Base-by-base conservation (phyloP, 2,888 invertebrate species). In the Microctonus hyperodae region DNA sequence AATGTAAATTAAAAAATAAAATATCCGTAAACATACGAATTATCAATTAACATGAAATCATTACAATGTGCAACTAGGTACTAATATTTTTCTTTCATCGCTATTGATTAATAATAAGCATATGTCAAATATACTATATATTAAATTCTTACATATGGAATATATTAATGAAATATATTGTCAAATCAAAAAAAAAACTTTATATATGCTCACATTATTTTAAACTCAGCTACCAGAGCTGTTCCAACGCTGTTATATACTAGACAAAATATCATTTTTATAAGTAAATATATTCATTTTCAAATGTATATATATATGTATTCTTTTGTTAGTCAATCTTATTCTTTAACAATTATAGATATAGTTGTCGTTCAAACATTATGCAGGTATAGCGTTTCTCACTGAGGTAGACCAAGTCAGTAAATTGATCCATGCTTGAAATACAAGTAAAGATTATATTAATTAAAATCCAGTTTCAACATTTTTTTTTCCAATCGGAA, bases 391-490 rank as follows among this genome's bases (percentile, higher is more conserved):
- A 79, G 76, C 75, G 76, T 79, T 79, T 79, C 75, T 73, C 78
- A 76, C 72, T 81, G 80, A 81, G 79, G 80, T 80, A 81, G 80
- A 79, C 78, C 75, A 76, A 77, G 75, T 80, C 77, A 78, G 76
- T 76, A 72, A 75, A 73, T 73, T 75, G 72, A 68, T 69, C 68
- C 64, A 66, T 69, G 71, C 70, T 72, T 67, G 65, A 68, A 60
- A 65, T 66, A 61, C 51, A 59, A 59, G 11, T 28, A 1, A 23
- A 5, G 51, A 50, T 51, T 35, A 4, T 13, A 25, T 23, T n/a
- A 23, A 13, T 23, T 31, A 31, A 58, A 37, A 37, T 28, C 23
- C 33, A 23, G 3, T 20, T 23, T 25, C 1, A 31, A 23, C 1
- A n/a, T n/a, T n/a, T n/a, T n/a, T n/a, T n/a, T n/a, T n/a, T n/a